phyloP scores from a whole-genome alignment of 2,888 invertebrate genomes.

The Melanargia galathea region DNA sequence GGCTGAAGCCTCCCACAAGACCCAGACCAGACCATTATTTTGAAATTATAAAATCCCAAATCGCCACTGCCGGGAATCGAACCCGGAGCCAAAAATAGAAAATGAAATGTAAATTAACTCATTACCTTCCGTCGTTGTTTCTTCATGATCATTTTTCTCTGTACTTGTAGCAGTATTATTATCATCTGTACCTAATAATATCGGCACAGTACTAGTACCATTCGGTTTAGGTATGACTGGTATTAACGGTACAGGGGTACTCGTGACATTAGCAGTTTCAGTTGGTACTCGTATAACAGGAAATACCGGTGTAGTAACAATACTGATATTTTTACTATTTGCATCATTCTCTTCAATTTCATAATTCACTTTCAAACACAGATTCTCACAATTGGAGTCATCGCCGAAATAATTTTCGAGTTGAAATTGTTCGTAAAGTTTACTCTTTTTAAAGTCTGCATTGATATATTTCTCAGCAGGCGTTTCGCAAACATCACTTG shows the following conservation, averaged over 20 bases:
- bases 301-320: background rate
- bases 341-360: background rate
- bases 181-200: too few species aligned
- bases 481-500: background rate
- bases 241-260: too few species aligned
- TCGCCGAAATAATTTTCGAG: conserved; percentile 1
- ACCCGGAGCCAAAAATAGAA: background rate
- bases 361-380: background rate
- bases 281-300: background rate
- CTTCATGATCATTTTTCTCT: background rate
- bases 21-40: too few species aligned
- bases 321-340: background rate
- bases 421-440: background rate
- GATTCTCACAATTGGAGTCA: background rate
- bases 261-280: too few species aligned
- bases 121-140: background rate
- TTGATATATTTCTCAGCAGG: background rate
- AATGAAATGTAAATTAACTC: background rate
- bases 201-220: too few species aligned
- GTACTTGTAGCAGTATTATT: background rate
- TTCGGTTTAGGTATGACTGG: too few species aligned
- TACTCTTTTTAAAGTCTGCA: background rate
- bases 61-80: too few species aligned
- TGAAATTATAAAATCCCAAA: too few species aligned
- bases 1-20: too few species aligned